Conservation (phyloP, 2,113 vertebrate genomes). For the Miniopterus natalensis region DNA sequence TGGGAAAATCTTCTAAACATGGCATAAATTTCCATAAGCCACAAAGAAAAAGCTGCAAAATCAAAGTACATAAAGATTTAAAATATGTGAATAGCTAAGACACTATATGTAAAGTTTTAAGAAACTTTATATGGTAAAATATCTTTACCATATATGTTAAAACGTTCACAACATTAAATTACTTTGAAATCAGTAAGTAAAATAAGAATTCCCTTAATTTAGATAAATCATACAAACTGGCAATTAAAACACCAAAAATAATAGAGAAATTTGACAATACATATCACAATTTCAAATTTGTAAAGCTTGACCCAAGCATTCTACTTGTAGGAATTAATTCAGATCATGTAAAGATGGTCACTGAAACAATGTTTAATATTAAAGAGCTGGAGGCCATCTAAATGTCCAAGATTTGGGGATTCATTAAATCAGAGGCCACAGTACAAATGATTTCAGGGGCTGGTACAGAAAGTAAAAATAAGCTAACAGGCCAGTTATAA, state of each 20-base stretch:
- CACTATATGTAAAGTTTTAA: background rate
- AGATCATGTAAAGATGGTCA: background rate
- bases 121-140: background rate
- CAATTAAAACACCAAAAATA: conserved; percentile 39
- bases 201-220: conserved; percentile 2
- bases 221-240: conserved; percentile 37
- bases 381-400: background rate
- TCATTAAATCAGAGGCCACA: conserved; percentile 16
- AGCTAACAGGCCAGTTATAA: background rate
- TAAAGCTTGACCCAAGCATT: conserved; percentile 18
- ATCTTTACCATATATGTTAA: background rate
- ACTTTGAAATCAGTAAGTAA: conserved; percentile 44
- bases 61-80: conserved; percentile 22
- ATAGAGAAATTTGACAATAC: background rate
- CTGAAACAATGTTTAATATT: conserved; percentile 18
- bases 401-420: background rate
- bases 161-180: background rate
- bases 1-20: conserved; percentile 38
- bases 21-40: conserved; percentile 46
- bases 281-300: conserved; percentile 26
- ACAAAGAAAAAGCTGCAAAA: conserved; percentile 48
- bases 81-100: background rate
- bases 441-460: background rate
- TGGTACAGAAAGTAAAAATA: background rate
- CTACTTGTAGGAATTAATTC: conserved; percentile 12